A percentile compares a stretch with the other conserved stretches of the same genome.
phyloP scores from a whole-genome alignment of 2,888 invertebrate genomes.

The Syrista parreyssii region DNA sequence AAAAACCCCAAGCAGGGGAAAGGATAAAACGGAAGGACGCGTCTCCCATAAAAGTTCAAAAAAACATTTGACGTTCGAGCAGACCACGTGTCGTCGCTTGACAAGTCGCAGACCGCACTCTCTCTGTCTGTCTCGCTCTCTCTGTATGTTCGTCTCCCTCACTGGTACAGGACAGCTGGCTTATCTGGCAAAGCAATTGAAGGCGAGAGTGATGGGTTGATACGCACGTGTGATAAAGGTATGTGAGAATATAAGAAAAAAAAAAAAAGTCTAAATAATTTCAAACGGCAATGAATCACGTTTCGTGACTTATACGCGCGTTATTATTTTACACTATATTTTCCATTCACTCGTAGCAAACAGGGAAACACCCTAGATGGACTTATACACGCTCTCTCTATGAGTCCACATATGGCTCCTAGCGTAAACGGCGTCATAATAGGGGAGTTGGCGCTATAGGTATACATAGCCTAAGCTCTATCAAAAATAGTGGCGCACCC shows the following conservation, averaged over 20 bases:
- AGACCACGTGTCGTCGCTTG: not conserved
- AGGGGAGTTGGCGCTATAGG: not conserved
- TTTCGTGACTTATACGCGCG: not conserved
- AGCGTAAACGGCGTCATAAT: not conserved
- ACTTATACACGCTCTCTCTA: not conserved
- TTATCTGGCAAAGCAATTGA: not conserved
- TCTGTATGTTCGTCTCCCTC: slow-evolving; percentile 14
- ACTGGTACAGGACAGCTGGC: not conserved
- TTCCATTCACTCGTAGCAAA: not conserved
- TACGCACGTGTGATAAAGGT: not conserved
- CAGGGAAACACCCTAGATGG: not conserved
- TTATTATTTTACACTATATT: not conserved
- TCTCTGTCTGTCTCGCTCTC: slow-evolving; percentile 16
- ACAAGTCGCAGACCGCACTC: not conserved
- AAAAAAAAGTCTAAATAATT: not conserved
- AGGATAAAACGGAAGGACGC: too few species aligned
- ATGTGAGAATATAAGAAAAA: not conserved
- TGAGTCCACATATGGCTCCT: not conserved
- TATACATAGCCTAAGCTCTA: not conserved
- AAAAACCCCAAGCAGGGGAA: too few species aligned
- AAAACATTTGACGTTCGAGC: not conserved
- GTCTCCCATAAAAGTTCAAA: not conserved
- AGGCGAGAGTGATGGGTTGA: not conserved
- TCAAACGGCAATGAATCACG: not conserved
- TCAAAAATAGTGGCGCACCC: not conserved